Conservation (phyloP, 2,888 invertebrate species). For the Dryadula phaetusa region DNA sequence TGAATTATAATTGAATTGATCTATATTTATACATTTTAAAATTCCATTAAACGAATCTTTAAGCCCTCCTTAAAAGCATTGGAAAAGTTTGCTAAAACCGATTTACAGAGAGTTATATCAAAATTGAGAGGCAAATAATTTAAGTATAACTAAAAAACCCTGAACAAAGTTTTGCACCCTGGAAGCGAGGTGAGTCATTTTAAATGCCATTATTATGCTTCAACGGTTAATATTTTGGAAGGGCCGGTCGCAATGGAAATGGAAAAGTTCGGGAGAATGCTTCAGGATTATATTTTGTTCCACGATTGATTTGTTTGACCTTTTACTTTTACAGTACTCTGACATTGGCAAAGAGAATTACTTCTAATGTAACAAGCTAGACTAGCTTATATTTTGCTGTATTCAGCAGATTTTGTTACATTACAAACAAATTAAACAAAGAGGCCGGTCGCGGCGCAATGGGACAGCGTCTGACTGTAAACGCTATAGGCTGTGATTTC, state of each 20-base stretch:
- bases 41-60: background rate
- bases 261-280: background rate
- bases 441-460: too few relatives aligned
- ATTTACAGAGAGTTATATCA: slow-evolving; percentile 28
- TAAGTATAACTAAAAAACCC: slow-evolving; percentile 33
- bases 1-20: background rate
- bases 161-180: slow-evolving; percentile 33
- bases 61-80: slow-evolving; percentile 6
- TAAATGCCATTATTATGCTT: slow-evolving; percentile 38
- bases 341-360: too few relatives aligned
- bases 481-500: too few relatives aligned
- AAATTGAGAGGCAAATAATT: slow-evolving; percentile 35
- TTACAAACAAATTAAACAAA: too few relatives aligned
- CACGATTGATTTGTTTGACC: background rate
- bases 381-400: too few relatives aligned
- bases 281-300: slow-evolving; percentile 5
- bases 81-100: slow-evolving; percentile 9
- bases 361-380: too few relatives aligned
- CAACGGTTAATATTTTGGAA: slow-evolving; percentile 40
- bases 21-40: background rate
- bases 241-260: slow-evolving; percentile 10
- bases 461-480: too few relatives aligned
- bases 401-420: too few relatives aligned
- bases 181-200: slow-evolving; percentile 42
- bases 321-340: background rate